Conservation (phyloP, 2,888 invertebrate species). For the Carpatolechia fugitivella region DNA sequence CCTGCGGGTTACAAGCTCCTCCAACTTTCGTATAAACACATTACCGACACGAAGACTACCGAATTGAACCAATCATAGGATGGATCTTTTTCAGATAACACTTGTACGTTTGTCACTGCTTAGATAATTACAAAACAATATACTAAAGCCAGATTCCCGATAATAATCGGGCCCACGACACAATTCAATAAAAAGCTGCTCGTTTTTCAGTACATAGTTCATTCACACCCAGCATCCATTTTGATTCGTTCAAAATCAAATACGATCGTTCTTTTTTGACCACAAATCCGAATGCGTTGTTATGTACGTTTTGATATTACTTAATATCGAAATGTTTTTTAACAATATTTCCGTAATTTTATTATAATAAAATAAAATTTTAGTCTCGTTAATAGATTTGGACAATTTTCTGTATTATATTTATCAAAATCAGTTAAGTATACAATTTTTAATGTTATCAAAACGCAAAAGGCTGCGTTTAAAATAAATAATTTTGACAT, state of each 20-base stretch:
- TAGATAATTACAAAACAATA: conserved; percentile 59
- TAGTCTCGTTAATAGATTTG: too few relatives aligned
- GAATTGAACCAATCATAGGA: conserved; percentile 52
- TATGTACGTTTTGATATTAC: conserved; percentile 42
- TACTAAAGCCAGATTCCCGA: conserved; percentile 67
- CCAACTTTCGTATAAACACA: conserved; percentile 71
- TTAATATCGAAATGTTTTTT: not conserved
- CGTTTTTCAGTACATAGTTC: conserved; percentile 78
- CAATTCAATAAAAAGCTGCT: conserved; percentile 77
- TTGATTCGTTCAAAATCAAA: conserved; percentile 79
- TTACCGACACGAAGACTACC: conserved; percentile 73
- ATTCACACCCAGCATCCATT: conserved; percentile 80
- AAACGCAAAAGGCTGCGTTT: conserved; percentile 7
- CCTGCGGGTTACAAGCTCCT: conserved; percentile 68
- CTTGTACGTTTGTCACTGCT: conserved; percentile 54
- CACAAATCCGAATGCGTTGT: conserved; percentile 53
- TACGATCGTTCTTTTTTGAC: conserved; percentile 71
- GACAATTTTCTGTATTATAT: too few relatives aligned
- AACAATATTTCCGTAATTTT: not conserved
- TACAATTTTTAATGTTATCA: not conserved
- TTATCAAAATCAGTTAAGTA: not conserved
- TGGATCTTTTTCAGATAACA: conserved; percentile 45
- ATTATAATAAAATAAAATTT: too few relatives aligned
- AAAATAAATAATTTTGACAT: not conserved
- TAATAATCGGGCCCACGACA: conserved; percentile 73